phyloP scores from a whole-genome alignment of 2,888 invertebrate genomes.

The Microctonus brassicae region DNA sequence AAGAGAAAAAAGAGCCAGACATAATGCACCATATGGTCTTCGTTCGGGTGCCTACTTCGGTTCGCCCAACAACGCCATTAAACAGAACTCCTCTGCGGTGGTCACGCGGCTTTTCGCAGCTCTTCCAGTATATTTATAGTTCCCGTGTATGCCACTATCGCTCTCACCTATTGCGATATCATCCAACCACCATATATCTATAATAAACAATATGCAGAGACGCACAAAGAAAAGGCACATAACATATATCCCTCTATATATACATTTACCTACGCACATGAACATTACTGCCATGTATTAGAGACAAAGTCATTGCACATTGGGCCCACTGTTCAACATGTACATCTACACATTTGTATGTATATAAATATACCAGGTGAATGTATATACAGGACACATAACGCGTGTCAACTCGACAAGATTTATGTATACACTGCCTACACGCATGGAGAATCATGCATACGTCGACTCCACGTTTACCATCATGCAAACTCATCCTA shows the following conservation, averaged over 20 bases:
- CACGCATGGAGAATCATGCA: conserved; percentile 13
- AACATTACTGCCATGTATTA: too few species aligned
- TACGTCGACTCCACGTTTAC: neutral
- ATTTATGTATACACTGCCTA: conserved; percentile 20
- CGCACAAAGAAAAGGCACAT: too few species aligned
- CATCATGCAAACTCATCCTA: conserved; percentile 19
- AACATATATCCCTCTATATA: too few species aligned
- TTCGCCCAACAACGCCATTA: conserved; percentile 46
- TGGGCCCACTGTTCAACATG: too few species aligned
- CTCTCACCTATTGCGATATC: conserved; percentile 6
- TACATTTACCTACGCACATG: too few species aligned
- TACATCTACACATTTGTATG: neutral
- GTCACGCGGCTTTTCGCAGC: conserved; percentile 53
- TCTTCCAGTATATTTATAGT: conserved; percentile 49
- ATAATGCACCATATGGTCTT: conserved; percentile 55
- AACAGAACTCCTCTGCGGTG: conserved; percentile 48
- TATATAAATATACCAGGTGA: neutral
- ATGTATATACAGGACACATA: conserved; percentile 10
- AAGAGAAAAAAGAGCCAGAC: conserved; percentile 41
- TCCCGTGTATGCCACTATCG: conserved; percentile 27
- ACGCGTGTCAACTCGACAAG: conserved; percentile 5
- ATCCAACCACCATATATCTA: neutral
- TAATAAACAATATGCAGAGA: conserved; percentile 8
- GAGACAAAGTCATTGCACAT: too few species aligned
- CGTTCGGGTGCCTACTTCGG: conserved; percentile 34